A percentile compares a stretch with the other conserved stretches of the same genome.
These are phyloP conservation scores for Crepidodera aurea DNA, from an alignment of 2,888 invertebrate species.

Conservation along the genomic window DNA sequence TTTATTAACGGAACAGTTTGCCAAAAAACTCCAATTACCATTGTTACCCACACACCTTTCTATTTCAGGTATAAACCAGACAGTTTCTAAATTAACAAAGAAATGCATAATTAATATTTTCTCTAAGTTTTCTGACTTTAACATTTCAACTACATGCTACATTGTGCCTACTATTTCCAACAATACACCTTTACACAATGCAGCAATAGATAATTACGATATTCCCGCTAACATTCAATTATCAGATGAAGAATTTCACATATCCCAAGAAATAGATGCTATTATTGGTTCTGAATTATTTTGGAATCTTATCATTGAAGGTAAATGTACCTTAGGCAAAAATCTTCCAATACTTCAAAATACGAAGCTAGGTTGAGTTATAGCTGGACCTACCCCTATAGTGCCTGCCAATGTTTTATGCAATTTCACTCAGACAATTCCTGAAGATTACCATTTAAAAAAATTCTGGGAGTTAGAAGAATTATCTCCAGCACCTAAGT, in stretches of 20 bases:
- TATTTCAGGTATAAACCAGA: constrained; percentile 21
- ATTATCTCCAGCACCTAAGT: neutral
- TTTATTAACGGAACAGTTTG: constrained; percentile 20
- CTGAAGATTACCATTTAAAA: constrained; percentile 30
- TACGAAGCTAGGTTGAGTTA: constrained; percentile 27
- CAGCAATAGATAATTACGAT: neutral
- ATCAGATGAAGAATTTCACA: constrained; percentile 27
- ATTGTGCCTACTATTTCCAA: constrained; percentile 23
- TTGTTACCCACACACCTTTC: constrained; percentile 2
- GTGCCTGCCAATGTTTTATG: neutral
- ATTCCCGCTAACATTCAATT: constrained; percentile 24
- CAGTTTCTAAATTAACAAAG: constrained; percentile 9
- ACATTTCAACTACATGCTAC: constrained; percentile 19
- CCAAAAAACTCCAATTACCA: constrained; percentile 14
- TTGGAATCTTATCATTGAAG: constrained; percentile 28
- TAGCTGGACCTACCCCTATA: constrained; percentile 16
- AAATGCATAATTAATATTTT: constrained; percentile 3
- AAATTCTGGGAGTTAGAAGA: constrained; percentile 31
- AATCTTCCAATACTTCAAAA: constrained; percentile 26
- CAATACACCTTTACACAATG: constrained; percentile 11
- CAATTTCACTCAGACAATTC: constrained; percentile 25
- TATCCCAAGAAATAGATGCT: constrained; percentile 24
- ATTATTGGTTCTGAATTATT: constrained; percentile 33
- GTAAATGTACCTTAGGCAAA: constrained; percentile 26
- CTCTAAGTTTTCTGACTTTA: neutral